Base-by-base conservation (phyloP, 2,888 invertebrate genomes). In the Hedya salicella region DNA sequence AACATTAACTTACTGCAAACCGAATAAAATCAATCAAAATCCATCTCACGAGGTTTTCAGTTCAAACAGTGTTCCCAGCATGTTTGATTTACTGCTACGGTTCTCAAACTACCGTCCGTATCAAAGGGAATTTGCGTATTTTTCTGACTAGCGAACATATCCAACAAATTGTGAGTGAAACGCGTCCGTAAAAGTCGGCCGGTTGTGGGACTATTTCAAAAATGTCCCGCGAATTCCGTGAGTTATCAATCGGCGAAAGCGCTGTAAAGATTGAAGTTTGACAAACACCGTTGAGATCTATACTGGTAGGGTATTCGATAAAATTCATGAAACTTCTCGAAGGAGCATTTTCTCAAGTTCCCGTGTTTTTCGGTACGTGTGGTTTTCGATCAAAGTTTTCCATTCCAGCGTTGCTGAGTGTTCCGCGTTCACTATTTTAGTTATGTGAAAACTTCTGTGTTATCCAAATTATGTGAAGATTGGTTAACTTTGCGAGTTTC, bases 331-430 rank as follows among this genome's bases (percentile, higher is more conserved):
- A 87, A 86, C 78, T 85, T 74, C 70, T 64, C 68, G 69, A 69
- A 75, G 69, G 79, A 82, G 85, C 77, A 85, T 86, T 85, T 88
- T 83, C 85, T 78, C 76, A 77, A 83, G 78, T 79, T 80, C 75
- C 75, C 71, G 71, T 80, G 78, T 83, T 85, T 84, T 85, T 86
- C 78, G 77, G 79, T 82, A 80, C 81, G 83, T 82, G 87, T 80
- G 88, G 88, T 87, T 87, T 87, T 87, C 85, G 82, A 88, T 89
- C 86, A 86, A 89, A 90, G 85, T 90, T 90, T 88, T 83, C 86
- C 84, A 79, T 85, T 84, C 78, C 79, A 75, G 77, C 81, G 79
- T 80, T 76, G 72, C 75, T 74, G 78, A 80, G 78, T 78, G 78
- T 61, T 66, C 30, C 25, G 8, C 50, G 57, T 57, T 59, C 39